Percentiles rank a stretch among this genome's conserved stretches.
These are phyloP conservation scores for Xyliphius kryptos DNA, from an alignment of 2,113 vertebrate genomes.

Conservation along the genomic window DNA sequence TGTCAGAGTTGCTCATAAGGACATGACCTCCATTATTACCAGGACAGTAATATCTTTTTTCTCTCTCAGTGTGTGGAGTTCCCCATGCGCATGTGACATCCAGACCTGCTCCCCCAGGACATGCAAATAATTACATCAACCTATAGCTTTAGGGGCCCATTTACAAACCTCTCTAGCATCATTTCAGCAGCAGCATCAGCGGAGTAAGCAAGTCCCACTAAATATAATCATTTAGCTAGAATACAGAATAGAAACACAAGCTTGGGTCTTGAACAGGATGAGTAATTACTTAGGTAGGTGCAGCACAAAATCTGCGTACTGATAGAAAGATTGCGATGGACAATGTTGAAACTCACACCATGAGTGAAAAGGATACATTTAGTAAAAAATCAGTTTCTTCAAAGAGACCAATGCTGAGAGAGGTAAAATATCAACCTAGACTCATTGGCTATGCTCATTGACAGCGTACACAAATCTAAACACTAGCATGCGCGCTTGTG, in stretches of 20 bases:
- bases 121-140: conserved; percentile 39
- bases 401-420: too few relatives aligned
- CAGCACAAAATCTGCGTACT: conserved; percentile 43
- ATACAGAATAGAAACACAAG: conserved; percentile 58
- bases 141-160: conserved; percentile 21
- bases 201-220: conserved; percentile 28
- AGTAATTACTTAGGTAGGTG: conserved; percentile 57
- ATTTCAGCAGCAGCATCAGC: neutral
- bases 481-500: too few relatives aligned
- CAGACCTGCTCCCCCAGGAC: conserved; percentile 17
- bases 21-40: conserved; percentile 39
- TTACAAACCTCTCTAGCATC: conserved; percentile 20
- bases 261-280: conserved; percentile 52
- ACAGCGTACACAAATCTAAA: too few relatives aligned
- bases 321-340: conserved; percentile 54
- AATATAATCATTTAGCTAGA: too few relatives aligned
- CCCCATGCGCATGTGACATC: conserved; percentile 24
- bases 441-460: too few relatives aligned
- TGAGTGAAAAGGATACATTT: conserved; percentile 10
- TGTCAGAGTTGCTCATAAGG: conserved; percentile 41
- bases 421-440: too few relatives aligned
- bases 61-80: neutral
- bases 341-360: conserved; percentile 35
- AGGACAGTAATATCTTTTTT: conserved; percentile 19
- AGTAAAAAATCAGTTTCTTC: too few relatives aligned